Evolutionary conservation across 2,888 invertebrate genomes (phyloP).

Genomic region (Leptogaster cylindrica): DNA sequence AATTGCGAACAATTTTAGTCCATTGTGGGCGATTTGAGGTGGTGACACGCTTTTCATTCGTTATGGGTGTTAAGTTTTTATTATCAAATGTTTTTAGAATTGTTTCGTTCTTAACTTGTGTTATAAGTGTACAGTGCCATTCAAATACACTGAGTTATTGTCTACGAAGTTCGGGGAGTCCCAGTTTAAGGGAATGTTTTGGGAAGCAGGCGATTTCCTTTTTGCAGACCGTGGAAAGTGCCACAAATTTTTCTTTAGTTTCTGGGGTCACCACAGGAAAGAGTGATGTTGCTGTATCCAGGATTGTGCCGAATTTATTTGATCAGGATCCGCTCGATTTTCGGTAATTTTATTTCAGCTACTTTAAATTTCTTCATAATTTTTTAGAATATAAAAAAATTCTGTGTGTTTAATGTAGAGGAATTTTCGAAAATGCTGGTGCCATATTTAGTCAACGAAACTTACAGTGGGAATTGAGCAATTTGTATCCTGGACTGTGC

Average conservation of each 20-base stretch:
- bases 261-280: constrained; percentile 70
- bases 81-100: background rate
- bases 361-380: no score
- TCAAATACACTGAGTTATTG: constrained; percentile 56
- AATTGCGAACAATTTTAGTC: constrained; percentile 31
- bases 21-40: background rate
- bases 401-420: constrained; percentile 58
- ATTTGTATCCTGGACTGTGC: constrained; percentile 75
- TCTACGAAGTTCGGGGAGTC: constrained; percentile 60
- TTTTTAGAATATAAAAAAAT: no score
- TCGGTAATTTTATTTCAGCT: no score
- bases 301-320: constrained; percentile 71
- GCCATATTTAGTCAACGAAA: constrained; percentile 74
- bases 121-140: background rate
- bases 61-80: no score
- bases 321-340: constrained; percentile 79
- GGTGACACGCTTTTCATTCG: no score
- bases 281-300: constrained; percentile 68
- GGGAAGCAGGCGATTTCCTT: constrained; percentile 73
- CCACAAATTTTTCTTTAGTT: constrained; percentile 71
- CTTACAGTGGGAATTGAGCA: constrained; percentile 76
- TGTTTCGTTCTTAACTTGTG: background rate
- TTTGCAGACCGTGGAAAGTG: constrained; percentile 70
- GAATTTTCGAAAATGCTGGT: constrained; percentile 72
- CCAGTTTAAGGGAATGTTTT: constrained; percentile 69